These are phyloP conservation scores for Acropternis orthonyx DNA, from an alignment of 2,797 vertebrate genomes.

Conservation along the genomic window DNA sequence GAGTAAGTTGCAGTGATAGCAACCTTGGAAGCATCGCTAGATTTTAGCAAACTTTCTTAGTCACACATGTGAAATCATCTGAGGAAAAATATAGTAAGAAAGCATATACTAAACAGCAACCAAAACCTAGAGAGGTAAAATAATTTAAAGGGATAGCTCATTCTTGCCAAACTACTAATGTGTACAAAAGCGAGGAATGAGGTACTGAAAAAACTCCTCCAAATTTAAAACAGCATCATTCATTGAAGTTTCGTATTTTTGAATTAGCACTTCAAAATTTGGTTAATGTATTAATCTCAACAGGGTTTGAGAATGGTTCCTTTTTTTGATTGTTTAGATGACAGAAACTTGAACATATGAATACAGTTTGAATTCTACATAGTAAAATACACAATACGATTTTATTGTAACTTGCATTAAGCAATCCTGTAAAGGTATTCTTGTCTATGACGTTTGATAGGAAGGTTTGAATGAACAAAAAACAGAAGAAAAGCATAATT, in stretches of 20 bases:
- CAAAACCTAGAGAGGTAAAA: neutral
- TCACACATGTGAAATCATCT: neutral
- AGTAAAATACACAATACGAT: neutral
- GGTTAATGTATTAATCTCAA: neutral
- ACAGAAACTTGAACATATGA: neutral
- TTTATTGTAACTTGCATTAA: neutral
- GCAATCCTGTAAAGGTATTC: neutral
- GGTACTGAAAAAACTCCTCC: neutral
- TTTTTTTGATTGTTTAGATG: neutral
- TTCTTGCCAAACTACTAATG: neutral
- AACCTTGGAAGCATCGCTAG: neutral
- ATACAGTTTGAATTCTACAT: neutral
- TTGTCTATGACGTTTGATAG: neutral
- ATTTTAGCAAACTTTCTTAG: neutral
- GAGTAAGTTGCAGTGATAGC: neutral
- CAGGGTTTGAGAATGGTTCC: neutral
- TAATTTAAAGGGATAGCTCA: neutral
- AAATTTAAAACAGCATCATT: neutral
- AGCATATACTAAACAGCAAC: neutral
- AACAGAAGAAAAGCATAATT: neutral
- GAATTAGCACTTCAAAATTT: neutral
- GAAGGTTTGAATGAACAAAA: neutral
- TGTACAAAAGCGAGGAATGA: neutral
- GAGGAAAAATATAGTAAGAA: neutral
- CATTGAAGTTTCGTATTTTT: neutral